Evolutionary conservation across 2,113 vertebrate genomes (phyloP), one percentile per base, ranked within the genome.

Genomic region (Procapra przewalskii): DNA sequence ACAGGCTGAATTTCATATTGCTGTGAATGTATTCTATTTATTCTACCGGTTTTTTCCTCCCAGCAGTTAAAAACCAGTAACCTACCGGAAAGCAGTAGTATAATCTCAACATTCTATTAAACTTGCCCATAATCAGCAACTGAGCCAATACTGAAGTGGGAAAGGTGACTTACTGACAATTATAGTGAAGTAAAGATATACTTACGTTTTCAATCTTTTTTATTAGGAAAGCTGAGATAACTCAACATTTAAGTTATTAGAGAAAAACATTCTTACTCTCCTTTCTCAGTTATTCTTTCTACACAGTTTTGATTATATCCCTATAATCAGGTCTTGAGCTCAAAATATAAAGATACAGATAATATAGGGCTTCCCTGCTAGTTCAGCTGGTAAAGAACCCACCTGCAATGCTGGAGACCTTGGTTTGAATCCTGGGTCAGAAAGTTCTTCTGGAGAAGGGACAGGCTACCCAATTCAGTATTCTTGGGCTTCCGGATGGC

Each of bases 41-140:
- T 80, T 86, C 60, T 95, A 97, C 93, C 92, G 97, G 27, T 60
- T 96, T 98, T 95, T 94, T 71, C 29, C 59, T 97, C 40, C 79
- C 59, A 97, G 94, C 94, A 97, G 97, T 98, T 98, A 98, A 98
- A 97, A 98, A 97, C 95, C 94, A 89, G 97, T 98, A 98, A 96
- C 95, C 88, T 93, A 91, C 62, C 86, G 89, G 67, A 83, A 98
- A 97, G 55, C 91, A 88, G 94, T 52, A 94, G 77, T 83, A 94
- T 81, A 89, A 93, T 79, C 91, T 80, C 91, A 98, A 96, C 91
- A 97, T 97, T 97, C 97, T 90, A 94, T 93, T 85, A 94, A 94
- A 81, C 60, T 57, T 94, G 80, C 88, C 57, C 21, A 60, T 71
- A 90, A 96, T 52, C 83, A 88, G 62, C 92, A 91, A 25, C 43